Evolutionary conservation across 2,797 vertebrate genomes (phyloP), one percentile per base, ranked within the genome.

Genomic region (Lophotriccus pileatus): DNA sequence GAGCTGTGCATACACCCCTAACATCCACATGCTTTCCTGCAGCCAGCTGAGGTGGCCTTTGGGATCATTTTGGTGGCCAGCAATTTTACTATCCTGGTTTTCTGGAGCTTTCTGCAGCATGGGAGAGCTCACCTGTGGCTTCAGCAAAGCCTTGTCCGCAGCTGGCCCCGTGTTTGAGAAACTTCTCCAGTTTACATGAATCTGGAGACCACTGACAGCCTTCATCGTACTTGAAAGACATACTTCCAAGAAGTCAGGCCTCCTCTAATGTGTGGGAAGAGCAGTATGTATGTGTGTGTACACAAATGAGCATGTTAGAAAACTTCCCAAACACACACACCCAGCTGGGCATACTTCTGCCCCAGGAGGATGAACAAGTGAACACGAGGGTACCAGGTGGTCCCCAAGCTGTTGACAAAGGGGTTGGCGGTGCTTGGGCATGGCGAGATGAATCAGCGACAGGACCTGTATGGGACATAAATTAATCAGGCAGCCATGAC

Each of bases 21-120:
- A 21, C 13, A 19, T 63, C 9, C 28, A 23, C 4, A 4, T 0
- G 0, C 21, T 37, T 64, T 18, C 34, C 56, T 0, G 4, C 28
- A 90, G 28, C 25, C 41, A 56, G 58, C 25, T 60, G 62, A 88
- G 23, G 7, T 47, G 52, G 22, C 9, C 25, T 70, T 58, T 59
- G 39, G 25, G 25, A 67, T 60, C 14, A 14, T 22, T 72, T 74
- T 6, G 7, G 32, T 37, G 53, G 41, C 41, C n/a, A 59, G 37
- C 11, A 75, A 12, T 58, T 78, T 69, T 32, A 7, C 34, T 39
- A 17, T 27, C 44, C 43, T 76, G 19, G 2, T 49, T 75, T 78
- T 78, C 59, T 56, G 23, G 25, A 60, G 44, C 15, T 86, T 78
- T 58, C 24, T 70, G 52, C 30, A 79, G 16, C 28, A 52, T 21